Evolutionary conservation across 2,888 invertebrate species (phyloP), one percentile per base, ranked within the genome.

Genomic region (Amblyjoppa proteus): DNA sequence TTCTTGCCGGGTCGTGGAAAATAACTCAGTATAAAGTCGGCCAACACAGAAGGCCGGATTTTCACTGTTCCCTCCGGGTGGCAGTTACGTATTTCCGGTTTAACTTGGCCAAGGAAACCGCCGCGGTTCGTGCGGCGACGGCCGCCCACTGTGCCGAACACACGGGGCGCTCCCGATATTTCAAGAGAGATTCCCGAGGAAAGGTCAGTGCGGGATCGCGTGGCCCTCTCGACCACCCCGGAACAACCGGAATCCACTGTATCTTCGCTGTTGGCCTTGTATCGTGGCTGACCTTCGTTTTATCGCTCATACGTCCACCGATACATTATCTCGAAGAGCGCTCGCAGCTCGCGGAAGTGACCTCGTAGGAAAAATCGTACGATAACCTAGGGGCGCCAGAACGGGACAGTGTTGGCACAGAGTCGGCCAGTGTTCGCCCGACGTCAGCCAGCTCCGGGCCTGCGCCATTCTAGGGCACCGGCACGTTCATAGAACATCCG

Each of bases 101-200:
- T 53, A 85, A 85, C 78, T 85, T 85, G 85, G 85, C 85, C 75
- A 81, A 81, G 74, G 81, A 78, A 85, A 71, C 85, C 64, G 6
- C 31, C 16, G 71, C 76, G 76, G 66, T 75, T 28, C 51, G 75
- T 74, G 13, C 45, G 77, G 84, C 81, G 81, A 84, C 84, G 77
- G 69, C 84, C 84, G 74, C 84, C 84, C 81, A 70, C 81, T 69
- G 84, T 53, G 81, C 38, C 61, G 77, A 68, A 70, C 70, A 28
- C 58, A 34, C 78, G 73, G 34, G 13, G 31, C 31, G 41, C 41
- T 16, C 53, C 28, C 83, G 74, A 79, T 80, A 70, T 80, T 58
- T 53, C 31, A 73, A 49, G 41, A 13, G 28, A 77, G 64, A 74
- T 78, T 81, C 58, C 51, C 81, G 53, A 66, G 77, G 78, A 78